phyloP scores from a whole-genome alignment of 2,797 vertebrate genomes.

The Nannoperca obscura region DNA sequence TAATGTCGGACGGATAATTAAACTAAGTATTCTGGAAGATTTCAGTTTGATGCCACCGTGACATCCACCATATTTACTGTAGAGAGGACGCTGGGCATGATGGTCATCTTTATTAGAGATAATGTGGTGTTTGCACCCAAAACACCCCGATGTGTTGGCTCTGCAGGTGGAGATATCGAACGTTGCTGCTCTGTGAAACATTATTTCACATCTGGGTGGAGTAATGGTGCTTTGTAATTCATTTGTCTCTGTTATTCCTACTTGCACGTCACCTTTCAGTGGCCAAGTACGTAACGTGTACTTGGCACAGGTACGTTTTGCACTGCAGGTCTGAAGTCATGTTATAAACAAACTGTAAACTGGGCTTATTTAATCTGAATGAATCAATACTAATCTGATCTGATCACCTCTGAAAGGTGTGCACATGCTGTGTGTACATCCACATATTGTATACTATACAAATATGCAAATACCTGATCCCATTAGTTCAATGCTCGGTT shows the following conservation, averaged over 20 bases:
- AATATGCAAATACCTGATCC: constrained; percentile 30
- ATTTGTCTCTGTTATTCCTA: not conserved
- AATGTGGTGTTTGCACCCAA: not conserved
- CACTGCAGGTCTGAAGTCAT: not conserved
- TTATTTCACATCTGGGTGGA: not conserved
- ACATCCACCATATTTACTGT: not conserved
- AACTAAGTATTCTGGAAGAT: not conserved
- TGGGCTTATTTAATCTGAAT: constrained; percentile 34
- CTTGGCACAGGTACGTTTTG: not conserved
- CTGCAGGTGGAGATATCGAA: not conserved
- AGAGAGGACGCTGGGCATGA: not conserved
- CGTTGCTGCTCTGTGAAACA: not conserved
- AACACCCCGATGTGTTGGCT: not conserved
- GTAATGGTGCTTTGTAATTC: not conserved
- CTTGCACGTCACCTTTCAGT: not conserved
- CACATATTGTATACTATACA: not conserved
- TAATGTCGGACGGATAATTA: no score
- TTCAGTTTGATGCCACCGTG: not conserved
- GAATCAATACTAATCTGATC: constrained; percentile 38
- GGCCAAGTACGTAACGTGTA: not conserved
- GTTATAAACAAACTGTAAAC: constrained; percentile 3
- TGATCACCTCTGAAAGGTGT: not conserved
- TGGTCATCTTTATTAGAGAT: not conserved
- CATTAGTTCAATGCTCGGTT: constrained; percentile 36
- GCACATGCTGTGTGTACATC: not conserved